These are phyloP conservation scores for Babyrousa celebensis DNA, from an alignment of 2,797 vertebrate genomes.

Conservation along the genomic window DNA sequence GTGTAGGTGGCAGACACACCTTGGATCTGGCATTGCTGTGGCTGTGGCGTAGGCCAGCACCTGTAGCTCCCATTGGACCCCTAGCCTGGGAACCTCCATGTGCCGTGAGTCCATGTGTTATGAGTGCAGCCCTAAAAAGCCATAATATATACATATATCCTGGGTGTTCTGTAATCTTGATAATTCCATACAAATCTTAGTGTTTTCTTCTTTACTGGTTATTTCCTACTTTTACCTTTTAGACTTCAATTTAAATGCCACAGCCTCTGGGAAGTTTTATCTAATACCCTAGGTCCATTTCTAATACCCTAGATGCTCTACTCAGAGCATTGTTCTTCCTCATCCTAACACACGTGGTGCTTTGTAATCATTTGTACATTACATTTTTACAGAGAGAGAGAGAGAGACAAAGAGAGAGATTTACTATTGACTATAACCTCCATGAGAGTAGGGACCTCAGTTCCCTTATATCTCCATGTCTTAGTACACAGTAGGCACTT, in stretches of 20 bases:
- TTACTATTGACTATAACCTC: neutral
- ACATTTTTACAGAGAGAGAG: neutral
- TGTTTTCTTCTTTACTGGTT: neutral
- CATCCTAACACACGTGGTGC: neutral
- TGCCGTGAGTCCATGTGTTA: too few relatives aligned
- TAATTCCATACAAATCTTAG: neutral
- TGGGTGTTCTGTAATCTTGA: neutral
- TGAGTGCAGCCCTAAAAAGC: too few relatives aligned
- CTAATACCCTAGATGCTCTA: neutral
- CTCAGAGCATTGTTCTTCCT: neutral
- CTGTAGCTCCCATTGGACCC: too few relatives aligned
- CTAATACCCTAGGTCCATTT: neutral
- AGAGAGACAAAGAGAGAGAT: neutral
- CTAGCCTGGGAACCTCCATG: too few relatives aligned
- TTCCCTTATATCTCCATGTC: neutral
- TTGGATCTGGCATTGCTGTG: too few relatives aligned
- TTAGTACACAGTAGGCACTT: neutral
- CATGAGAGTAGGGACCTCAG: neutral
- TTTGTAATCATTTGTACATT: slow-evolving; percentile 19
- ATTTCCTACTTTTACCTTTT: neutral
- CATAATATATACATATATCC: neutral
- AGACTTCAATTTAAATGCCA: neutral
- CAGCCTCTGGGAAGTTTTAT: neutral
- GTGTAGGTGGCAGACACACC: too few relatives aligned
- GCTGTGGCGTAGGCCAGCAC: too few relatives aligned